Conservation (phyloP, 2,113 vertebrate species). For the Melanerpes aurifrons region DNA sequence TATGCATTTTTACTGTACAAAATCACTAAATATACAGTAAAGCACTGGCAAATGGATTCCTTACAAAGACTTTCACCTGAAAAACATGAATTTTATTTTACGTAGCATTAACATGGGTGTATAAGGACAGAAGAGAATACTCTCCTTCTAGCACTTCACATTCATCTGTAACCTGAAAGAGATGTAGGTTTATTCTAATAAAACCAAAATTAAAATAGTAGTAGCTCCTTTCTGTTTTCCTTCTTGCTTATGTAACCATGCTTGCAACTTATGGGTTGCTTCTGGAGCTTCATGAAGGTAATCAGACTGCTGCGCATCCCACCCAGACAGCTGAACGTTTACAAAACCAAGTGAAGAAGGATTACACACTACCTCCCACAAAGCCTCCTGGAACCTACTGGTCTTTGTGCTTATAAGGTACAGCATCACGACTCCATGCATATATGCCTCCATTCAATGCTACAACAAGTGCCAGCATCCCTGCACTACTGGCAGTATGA, state of each 20-base stretch:
- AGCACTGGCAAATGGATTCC: not conserved
- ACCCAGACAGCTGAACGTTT: not conserved
- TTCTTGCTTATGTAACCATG: not conserved
- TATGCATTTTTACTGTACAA: not conserved
- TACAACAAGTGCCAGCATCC: not conserved
- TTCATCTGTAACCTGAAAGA: not conserved
- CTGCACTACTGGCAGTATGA: rapidly evolving
- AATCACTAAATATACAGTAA: not conserved
- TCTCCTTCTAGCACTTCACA: not conserved
- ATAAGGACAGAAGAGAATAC: not conserved
- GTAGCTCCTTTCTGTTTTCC: not conserved
- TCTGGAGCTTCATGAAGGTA: not conserved
- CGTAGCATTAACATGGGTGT: not conserved
- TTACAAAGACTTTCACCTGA: not conserved
- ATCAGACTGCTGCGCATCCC: not conserved
- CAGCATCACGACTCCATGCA: not conserved
- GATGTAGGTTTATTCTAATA: not conserved
- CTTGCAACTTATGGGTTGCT: not conserved
- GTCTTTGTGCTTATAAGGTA: not conserved
- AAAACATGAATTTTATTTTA: not conserved
- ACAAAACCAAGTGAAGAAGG: not conserved
- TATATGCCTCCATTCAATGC: rapidly evolving
- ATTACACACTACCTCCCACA: not conserved
- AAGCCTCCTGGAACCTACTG: not conserved
- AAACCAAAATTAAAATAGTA: not conserved